phyloP scores from a whole-genome alignment of 2,888 invertebrate species.

The Slavum lentiscoides region DNA sequence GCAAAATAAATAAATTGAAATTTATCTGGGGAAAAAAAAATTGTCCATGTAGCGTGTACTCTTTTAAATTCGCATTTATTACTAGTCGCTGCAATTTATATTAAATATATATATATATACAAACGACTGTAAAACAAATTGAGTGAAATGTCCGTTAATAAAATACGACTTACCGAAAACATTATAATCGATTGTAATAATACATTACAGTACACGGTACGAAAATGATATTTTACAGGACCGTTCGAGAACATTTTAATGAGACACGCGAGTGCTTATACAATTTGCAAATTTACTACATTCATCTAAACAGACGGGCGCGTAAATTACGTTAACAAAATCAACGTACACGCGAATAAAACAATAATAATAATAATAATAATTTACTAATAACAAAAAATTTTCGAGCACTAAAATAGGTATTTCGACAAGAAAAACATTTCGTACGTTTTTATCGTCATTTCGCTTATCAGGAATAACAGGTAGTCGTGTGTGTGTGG shows the following conservation, averaged over 20 bases:
- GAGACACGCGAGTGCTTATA: too few species aligned
- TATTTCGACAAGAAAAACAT: background rate
- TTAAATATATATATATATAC: too few species aligned
- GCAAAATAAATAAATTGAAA: background rate
- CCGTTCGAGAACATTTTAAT: too few species aligned
- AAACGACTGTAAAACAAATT: background rate
- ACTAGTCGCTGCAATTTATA: background rate
- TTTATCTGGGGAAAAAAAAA: background rate
- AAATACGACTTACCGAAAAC: background rate
- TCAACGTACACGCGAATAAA: background rate
- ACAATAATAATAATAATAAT: background rate
- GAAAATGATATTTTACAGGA: background rate
- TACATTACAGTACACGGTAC: background rate
- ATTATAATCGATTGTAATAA: background rate
- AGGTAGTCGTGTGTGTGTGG: too few species aligned
- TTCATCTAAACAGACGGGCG: background rate
- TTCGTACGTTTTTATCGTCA: too few species aligned
- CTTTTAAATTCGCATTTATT: background rate
- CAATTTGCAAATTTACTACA: background rate
- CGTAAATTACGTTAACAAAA: background rate
- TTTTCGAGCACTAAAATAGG: background rate
- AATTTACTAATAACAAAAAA: background rate
- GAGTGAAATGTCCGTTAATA: background rate
- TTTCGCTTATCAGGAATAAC: too few species aligned
- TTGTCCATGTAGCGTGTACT: background rate